phyloP scores from a whole-genome alignment of 2,888 invertebrate genomes.

The Eutolmus rufibarbis region DNA sequence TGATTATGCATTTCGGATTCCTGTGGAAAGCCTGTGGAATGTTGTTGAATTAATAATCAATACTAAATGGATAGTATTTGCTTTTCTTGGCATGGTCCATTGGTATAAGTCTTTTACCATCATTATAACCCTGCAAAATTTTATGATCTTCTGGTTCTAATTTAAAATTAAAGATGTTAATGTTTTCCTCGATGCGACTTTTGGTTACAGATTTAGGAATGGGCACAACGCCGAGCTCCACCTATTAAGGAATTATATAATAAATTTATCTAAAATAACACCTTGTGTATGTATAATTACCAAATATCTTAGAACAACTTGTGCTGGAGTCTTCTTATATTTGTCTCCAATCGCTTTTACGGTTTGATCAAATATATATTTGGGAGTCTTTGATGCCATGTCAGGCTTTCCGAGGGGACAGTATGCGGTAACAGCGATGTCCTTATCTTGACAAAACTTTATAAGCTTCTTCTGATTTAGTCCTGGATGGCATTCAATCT shows the following conservation, averaged over 20 bases:
- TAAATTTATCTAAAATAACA: not conserved
- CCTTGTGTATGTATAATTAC: conserved; percentile 48
- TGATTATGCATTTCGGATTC: not conserved
- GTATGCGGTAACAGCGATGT: conserved; percentile 77
- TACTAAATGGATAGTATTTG: conserved; percentile 58
- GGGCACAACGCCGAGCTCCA: conserved; percentile 66
- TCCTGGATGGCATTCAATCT: conserved; percentile 69
- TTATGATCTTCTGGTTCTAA: conserved; percentile 65
- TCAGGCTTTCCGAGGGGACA: conserved; percentile 81
- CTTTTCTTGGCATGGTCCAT: conserved; percentile 55
- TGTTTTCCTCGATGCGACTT: conserved; percentile 65
- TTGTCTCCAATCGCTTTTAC: conserved; percentile 71
- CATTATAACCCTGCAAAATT: conserved; percentile 65
- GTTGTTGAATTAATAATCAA: conserved; percentile 50
- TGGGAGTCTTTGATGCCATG: conserved; percentile 74
- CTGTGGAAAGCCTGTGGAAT: not conserved
- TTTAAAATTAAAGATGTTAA: conserved; percentile 68
- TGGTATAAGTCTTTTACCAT: conserved; percentile 55
- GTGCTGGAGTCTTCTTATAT: conserved; percentile 72
- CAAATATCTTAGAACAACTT: conserved; percentile 71
- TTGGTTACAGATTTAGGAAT: conserved; percentile 69
- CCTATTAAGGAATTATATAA: conserved; percentile 54
- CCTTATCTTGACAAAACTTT: conserved; percentile 70
- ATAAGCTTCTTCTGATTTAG: conserved; percentile 73
- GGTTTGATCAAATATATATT: conserved; percentile 63